Evolutionary conservation across 2,113 vertebrate species (phyloP).

Genomic region (Chrysemys picta): DNA sequence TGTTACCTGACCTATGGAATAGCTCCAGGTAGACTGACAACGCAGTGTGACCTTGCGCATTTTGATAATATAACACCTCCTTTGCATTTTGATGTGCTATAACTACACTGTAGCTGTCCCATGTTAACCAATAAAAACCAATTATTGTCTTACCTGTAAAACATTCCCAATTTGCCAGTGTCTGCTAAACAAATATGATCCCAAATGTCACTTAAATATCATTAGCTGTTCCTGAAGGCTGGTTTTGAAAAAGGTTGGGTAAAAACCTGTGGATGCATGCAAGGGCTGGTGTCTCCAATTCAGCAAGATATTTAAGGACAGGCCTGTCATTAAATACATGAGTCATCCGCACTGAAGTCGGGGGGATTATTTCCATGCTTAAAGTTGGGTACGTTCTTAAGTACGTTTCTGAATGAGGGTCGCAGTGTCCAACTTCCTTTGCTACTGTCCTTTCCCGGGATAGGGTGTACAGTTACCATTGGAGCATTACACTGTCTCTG

Average conservation of each 20-base stretch:
- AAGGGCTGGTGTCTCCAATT: not conserved
- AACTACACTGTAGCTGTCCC: not conserved
- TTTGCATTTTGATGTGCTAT: not conserved
- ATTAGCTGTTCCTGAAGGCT: not conserved
- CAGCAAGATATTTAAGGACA: not conserved
- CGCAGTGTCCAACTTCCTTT: not conserved
- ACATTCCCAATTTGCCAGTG: accelerated
- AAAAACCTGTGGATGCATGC: not conserved
- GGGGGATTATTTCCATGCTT: not conserved
- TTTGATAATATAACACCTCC: not conserved
- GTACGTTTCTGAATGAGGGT: not conserved
- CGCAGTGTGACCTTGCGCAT: not conserved
- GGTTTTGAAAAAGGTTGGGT: not conserved
- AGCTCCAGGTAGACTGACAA: not conserved
- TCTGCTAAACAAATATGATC: accelerated
- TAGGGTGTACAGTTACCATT: not conserved
- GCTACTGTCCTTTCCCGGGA: not conserved
- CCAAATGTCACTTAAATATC: not conserved
- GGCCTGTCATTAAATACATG: not conserved
- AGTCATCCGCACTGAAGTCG: not conserved
- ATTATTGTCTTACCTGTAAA: not conserved
- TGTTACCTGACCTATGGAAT: not conserved
- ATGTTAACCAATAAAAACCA: accelerated
- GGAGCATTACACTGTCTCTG: not conserved
- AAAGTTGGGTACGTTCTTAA: not conserved